These are phyloP conservation scores for Erythrocercus mccallii DNA, from an alignment of 2,113 vertebrate genomes.

Conservation along the genomic window DNA sequence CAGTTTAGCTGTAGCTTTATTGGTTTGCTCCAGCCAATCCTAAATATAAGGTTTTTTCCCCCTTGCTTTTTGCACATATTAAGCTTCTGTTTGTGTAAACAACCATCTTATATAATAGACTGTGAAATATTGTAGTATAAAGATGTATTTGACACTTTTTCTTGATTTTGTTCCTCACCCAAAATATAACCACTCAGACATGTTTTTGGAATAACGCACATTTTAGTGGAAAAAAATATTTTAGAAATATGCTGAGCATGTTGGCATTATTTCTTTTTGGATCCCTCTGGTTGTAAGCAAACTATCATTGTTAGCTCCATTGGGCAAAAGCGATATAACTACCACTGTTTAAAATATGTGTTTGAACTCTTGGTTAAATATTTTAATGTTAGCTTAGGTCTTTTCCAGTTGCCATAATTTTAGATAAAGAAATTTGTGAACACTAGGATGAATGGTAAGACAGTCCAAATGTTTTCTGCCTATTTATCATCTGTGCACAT, in stretches of 20 bases:
- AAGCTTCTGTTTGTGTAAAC: constrained; percentile 19
- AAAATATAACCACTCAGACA: constrained; percentile 51
- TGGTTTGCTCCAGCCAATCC: not conserved
- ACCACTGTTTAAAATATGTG: not conserved
- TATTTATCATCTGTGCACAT: constrained; percentile 66
- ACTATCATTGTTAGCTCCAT: not conserved
- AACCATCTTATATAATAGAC: not conserved
- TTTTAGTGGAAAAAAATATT: constrained; percentile 55
- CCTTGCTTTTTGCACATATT: not conserved
- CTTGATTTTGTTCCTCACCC: constrained; percentile 42
- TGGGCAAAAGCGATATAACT: constrained; percentile 21
- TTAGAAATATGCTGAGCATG: constrained; percentile 40
- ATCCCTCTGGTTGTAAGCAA: constrained; percentile 39
- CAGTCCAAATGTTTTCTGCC: constrained; percentile 27
- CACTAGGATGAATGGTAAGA: not conserved
- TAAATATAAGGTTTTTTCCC: not conserved
- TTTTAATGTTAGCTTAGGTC: not conserved
- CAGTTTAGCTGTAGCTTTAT: not conserved
- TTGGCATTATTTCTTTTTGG: constrained; percentile 59
- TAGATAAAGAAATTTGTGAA: constrained; percentile 30
- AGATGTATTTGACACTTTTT: constrained; percentile 27
- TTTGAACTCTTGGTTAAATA: constrained; percentile 36
- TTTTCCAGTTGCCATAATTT: constrained; percentile 27
- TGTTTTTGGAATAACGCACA: constrained; percentile 44
- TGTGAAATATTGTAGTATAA: not conserved